phyloP scores from a whole-genome alignment of 1,140 invertebrate species.

The Kradibia gibbosae region DNA sequence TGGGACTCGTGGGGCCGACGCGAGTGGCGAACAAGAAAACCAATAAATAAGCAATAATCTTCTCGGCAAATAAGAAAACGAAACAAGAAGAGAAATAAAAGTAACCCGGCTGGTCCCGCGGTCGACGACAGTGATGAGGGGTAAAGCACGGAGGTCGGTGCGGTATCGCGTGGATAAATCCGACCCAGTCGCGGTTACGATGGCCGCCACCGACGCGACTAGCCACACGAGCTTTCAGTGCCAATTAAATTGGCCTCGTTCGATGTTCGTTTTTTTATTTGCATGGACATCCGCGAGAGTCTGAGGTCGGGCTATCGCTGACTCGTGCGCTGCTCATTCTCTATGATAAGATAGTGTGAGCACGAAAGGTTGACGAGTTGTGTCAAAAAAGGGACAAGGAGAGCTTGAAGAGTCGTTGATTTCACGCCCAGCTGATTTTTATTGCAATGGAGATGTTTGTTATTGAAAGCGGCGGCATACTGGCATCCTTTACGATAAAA shows the following conservation, averaged over 20 bases:
- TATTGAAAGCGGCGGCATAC: background rate
- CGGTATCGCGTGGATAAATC: conserved; percentile 63
- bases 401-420: too few species aligned
- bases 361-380: too few species aligned
- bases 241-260: conserved; percentile 65
- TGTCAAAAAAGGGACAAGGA: too few species aligned
- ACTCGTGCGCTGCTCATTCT: too few species aligned
- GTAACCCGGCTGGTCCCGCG: too few species aligned
- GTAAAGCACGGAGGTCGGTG: background rate
- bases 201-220: conserved; percentile 57
- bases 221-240: conserved; percentile 59
- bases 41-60: conserved; percentile 22
- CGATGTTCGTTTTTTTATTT: too few species aligned
- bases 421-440: background rate
- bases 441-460: conserved; percentile 7
- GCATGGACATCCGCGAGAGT: too few species aligned
- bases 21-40: background rate
- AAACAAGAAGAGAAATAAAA: background rate
- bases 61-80: too few species aligned
- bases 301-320: too few species aligned
- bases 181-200: conserved; percentile 56
- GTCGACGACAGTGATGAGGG: background rate
- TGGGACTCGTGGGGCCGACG: background rate
- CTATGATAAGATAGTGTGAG: too few species aligned
- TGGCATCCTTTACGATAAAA: background rate